Conservation (phyloP, 2,113 vertebrate genomes). For the Sceloporus undulatus region DNA sequence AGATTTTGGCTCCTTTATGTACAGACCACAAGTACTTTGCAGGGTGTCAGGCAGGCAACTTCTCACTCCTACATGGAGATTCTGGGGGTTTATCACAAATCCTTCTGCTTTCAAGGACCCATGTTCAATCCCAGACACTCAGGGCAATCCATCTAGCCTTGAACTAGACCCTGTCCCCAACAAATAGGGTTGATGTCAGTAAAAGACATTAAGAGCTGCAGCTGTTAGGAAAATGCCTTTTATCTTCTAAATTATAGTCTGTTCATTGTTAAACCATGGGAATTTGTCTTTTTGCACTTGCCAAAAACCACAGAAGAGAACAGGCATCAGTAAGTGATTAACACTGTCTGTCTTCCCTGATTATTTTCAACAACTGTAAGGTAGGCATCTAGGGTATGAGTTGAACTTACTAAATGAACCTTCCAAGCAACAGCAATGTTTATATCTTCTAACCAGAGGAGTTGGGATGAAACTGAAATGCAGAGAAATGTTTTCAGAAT, state of each 20-base stretch:
- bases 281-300: conserved; percentile 69
- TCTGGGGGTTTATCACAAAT: background rate
- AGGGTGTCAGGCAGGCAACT: background rate
- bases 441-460: conserved; percentile 53
- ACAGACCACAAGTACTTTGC: no score
- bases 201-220: background rate
- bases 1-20: no score
- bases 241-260: conserved; percentile 50
- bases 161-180: background rate
- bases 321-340: conserved; percentile 73
- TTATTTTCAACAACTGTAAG: conserved; percentile 66
- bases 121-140: no score
- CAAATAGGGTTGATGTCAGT: conserved; percentile 2
- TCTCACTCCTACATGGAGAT: background rate
- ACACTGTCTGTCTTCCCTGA: conserved; percentile 60
- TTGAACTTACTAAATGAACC: conserved; percentile 51
- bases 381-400: conserved; percentile 44
- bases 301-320: conserved; percentile 69
- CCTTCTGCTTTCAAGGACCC: background rate
- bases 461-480: conserved; percentile 38
- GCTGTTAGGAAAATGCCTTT: conserved; percentile 17
- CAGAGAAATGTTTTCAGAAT: conserved; percentile 7
- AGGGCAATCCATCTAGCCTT: no score
- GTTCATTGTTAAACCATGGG: conserved; percentile 63
- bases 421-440: conserved; percentile 43